phyloP scores from a whole-genome alignment of 2,797 vertebrate species.

The Cossypha niveicapilla region DNA sequence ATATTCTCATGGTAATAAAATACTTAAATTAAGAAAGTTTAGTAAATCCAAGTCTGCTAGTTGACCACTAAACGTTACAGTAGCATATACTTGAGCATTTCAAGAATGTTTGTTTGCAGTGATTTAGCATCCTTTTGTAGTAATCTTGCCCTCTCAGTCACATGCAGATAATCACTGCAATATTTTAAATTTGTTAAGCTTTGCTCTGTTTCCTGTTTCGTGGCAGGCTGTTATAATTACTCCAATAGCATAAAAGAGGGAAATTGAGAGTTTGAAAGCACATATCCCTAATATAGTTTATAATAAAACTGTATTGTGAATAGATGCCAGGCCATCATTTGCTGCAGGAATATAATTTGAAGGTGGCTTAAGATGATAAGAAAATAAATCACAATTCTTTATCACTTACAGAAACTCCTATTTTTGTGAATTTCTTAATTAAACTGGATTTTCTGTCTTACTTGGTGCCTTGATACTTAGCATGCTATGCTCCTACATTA shows the following conservation, averaged over 20 bases:
- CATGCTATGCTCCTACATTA: not conserved
- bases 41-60: not conserved
- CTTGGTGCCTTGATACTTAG: conserved; percentile 42
- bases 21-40: not conserved
- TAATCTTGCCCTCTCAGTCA: not conserved
- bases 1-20: not conserved
- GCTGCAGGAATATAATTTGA: not conserved
- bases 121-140: not conserved
- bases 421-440: conserved; percentile 40
- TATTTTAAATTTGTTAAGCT: not conserved
- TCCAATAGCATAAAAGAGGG: not conserved
- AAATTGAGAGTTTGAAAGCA: not conserved
- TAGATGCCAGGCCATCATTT: not conserved
- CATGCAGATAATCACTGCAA: not conserved
- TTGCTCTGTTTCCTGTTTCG: not conserved
- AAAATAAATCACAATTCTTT: conserved; percentile 15
- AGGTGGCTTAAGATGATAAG: conserved; percentile 11
- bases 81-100: not conserved
- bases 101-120: not conserved
- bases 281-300: not conserved
- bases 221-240: not conserved
- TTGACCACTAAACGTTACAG: not conserved
- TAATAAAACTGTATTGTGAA: not conserved
- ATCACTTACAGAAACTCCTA: not conserved
- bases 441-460: conserved; percentile 1